Evolutionary conservation across 2,797 vertebrate genomes (phyloP).

Genomic region (Bovichtus diacanthus): DNA sequence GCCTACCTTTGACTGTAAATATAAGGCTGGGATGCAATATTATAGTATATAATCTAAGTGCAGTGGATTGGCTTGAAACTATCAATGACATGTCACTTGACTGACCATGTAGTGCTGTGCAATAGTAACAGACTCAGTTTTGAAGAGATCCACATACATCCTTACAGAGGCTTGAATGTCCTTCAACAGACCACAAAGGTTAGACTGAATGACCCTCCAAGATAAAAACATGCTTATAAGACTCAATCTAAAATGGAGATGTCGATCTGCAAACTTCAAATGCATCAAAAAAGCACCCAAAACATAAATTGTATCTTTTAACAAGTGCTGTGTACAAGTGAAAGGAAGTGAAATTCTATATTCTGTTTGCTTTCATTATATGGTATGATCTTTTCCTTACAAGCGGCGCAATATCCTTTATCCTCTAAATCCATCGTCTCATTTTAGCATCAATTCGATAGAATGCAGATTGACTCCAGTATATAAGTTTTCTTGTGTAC

Average conservation of each 20-base stretch:
- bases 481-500: not conserved
- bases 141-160: constrained; percentile 15
- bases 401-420: not conserved
- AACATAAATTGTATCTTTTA: not conserved
- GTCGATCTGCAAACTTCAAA: not conserved
- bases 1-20: not conserved
- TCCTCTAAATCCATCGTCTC: not conserved
- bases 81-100: not conserved
- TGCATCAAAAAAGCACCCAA: not conserved
- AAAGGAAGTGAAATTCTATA: not conserved
- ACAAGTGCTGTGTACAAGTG: not conserved
- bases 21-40: not conserved
- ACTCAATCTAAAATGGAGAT: not conserved
- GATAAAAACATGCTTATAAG: not conserved
- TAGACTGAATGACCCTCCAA: not conserved
- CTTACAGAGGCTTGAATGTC: constrained; percentile 4
- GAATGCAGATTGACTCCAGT: not conserved
- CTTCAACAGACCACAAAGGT: not conserved
- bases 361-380: not conserved
- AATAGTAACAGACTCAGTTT: not conserved
- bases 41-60: not conserved
- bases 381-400: not conserved
- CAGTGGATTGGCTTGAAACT: not conserved
- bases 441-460: not conserved
- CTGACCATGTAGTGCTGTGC: not conserved